Percentiles rank a stretch among this genome's conserved stretches.
Evolutionary conservation across 2,888 invertebrate genomes (phyloP).

Genomic region (Dastarcus helophoroides): DNA sequence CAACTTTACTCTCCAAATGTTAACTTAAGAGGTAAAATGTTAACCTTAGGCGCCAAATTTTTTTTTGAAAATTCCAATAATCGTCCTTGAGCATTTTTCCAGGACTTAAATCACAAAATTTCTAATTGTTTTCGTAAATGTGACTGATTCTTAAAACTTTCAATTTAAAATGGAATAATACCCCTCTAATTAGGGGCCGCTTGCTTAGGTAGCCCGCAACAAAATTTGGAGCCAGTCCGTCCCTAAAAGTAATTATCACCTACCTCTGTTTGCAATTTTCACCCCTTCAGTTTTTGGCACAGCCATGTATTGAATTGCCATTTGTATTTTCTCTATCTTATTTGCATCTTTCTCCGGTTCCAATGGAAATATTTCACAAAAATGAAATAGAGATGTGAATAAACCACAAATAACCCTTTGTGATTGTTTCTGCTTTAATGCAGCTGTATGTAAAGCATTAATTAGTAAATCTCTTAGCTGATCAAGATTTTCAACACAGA

Average conservation of each 20-base stretch:
- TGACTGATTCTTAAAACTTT: too few species aligned
- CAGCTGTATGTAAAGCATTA: slow-evolving; percentile 19
- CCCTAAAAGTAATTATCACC: slow-evolving; percentile 6
- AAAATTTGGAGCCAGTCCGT: too few species aligned
- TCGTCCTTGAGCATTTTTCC: too few species aligned
- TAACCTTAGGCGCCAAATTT: too few species aligned
- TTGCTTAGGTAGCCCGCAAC: too few species aligned
- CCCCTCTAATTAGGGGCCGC: too few species aligned
- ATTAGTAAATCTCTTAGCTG: slow-evolving; percentile 18
- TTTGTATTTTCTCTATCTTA: slow-evolving; percentile 20
- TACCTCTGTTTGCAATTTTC: slow-evolving; percentile 25
- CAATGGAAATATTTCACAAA: slow-evolving; percentile 24
- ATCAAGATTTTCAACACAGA: slow-evolving; percentile 18
- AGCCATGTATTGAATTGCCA: slow-evolving; percentile 19
- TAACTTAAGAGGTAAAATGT: too few species aligned
- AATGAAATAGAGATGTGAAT: slow-evolving; percentile 24
- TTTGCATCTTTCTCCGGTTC: slow-evolving; percentile 17
- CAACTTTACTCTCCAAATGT: too few species aligned
- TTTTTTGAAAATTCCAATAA: too few species aligned
- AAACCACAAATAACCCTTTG: slow-evolving; percentile 21
- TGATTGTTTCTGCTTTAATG: slow-evolving; percentile 16
- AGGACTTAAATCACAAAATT: too few species aligned
- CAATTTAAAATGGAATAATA: too few species aligned
- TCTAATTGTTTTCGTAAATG: too few species aligned
- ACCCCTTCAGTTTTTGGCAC: slow-evolving; percentile 12